Base-by-base conservation (phyloP, 2,797 vertebrate species). In the Muscicapa striata region DNA sequence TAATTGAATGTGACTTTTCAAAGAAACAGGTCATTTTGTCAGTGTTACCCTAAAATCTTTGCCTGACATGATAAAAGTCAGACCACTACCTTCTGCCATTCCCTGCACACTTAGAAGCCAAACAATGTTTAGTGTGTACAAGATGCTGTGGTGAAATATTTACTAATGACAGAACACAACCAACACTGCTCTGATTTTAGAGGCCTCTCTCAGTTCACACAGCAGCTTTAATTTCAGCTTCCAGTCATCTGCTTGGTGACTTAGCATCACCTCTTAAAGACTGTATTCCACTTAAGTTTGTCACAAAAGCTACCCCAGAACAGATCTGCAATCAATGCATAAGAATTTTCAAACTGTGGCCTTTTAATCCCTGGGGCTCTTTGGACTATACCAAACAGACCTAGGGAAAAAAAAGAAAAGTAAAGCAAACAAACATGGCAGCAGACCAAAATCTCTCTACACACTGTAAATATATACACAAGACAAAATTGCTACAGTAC, bases 11-110 rank as follows among this genome's bases (percentile, higher is more conserved):
- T 61, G 88, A 94, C 81, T 95, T 91, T 73, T 87, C 58, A 85
- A 93, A 80, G 54, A 64, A 87, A 91, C 70, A 48, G 62, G 51
- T 81, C 46, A 46, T 89, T 95, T 93, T 91, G 34, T 38, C 64
- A 83, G 19, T 29, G 64, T 46, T 83, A 80, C 40, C 76, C 58
- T 75, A 59, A 80, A 89, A 79, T 34, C 70, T 84, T 52, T 73
- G 45, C 63, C 24, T 54, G 38, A 59, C 17, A 18, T 6, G 13
- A 48, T 27, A 16, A 4, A 94, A 85, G 43, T 68, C n/a, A 78
- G 87, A 62, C 9, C 12, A 48, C 26, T 75, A 32, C 18, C 19
- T 87, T 85, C 82, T 75, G 40, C 55, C 58, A 26, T 7, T 67
- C 26, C 24, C 34, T n/a, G 52, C 45, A 93, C 5, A 10, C n/a